phyloP scores from a whole-genome alignment of 2,113 vertebrate species.

The Hipposideros armiger region DNA sequence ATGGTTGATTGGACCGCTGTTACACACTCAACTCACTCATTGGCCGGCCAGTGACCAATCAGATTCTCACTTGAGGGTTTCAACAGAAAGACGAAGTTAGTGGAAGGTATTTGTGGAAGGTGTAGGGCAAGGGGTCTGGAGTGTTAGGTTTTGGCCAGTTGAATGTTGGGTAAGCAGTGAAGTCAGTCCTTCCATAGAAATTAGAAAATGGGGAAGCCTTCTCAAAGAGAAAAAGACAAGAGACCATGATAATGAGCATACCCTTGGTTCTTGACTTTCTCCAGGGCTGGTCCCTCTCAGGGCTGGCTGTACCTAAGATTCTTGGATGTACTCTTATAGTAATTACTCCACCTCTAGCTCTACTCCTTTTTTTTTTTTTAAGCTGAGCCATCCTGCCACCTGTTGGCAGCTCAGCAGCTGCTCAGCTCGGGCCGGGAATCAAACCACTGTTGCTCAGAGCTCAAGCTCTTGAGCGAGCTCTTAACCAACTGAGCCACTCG shows the following conservation, averaged over 20 bases:
- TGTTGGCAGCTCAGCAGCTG: too few species aligned
- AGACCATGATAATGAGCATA: not conserved
- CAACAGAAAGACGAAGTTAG: not conserved
- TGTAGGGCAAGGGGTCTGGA: not conserved
- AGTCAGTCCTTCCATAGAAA: not conserved
- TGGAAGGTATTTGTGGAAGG: not conserved
- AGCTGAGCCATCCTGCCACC: too few species aligned
- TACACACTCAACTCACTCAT: not conserved
- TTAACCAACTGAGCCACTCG: too few species aligned
- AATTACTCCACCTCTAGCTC: not conserved
- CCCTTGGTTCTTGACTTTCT: not conserved
- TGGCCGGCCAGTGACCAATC: conserved; percentile 6
- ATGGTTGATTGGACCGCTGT: not conserved
- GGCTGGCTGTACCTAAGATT: not conserved
- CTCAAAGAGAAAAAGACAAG: not conserved
- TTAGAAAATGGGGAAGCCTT: not conserved
- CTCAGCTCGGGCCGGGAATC: too few species aligned
- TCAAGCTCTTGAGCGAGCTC: too few species aligned
- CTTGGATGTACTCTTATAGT: not conserved
- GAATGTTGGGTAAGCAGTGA: not conserved
- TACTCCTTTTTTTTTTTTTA: not conserved
- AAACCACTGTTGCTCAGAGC: too few species aligned
- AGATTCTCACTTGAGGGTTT: not conserved
- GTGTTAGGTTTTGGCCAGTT: not conserved
- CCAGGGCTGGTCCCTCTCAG: not conserved